Evolutionary conservation across 2,888 invertebrate genomes (phyloP).

Genomic region (Gymnocheta viridis): DNA sequence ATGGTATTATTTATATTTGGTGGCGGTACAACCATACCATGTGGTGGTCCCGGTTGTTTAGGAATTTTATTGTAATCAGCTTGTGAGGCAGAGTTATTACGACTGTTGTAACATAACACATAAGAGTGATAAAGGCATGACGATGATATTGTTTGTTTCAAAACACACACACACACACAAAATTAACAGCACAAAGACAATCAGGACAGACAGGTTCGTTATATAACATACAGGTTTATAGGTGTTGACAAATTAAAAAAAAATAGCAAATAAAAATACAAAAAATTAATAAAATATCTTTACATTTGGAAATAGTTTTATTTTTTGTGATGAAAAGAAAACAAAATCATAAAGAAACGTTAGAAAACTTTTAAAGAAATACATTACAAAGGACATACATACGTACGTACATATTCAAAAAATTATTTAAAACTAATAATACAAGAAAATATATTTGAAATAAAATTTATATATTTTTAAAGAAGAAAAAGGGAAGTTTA

Average conservation of each 20-base stretch:
- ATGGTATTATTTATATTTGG: conserved; percentile 76
- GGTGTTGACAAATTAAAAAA: neutral
- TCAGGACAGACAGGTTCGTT: conserved; percentile 54
- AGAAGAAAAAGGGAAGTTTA: conserved; percentile 57
- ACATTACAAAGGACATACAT: conserved; percentile 34
- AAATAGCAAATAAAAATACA: conserved; percentile 3
- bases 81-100: conserved; percentile 85
- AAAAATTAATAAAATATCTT: conserved; percentile 4
- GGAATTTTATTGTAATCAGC: conserved; percentile 84
- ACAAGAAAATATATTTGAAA: neutral
- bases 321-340: conserved; percentile 1
- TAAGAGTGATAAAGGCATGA: conserved; percentile 60
- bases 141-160: conserved; percentile 44
- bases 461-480: neutral
- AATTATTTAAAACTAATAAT: neutral
- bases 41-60: conserved; percentile 80
- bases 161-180: conserved; percentile 2
- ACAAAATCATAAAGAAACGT: neutral
- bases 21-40: conserved; percentile 74
- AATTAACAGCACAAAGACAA: conserved; percentile 54
- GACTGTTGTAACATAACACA: conserved; percentile 77
- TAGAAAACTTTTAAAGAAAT: neutral
- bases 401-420: neutral
- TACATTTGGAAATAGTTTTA: conserved; percentile 2
- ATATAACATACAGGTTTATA: conserved; percentile 61